Base-by-base conservation (phyloP, 2,888 invertebrate genomes). In the Pristionchus arcanus region DNA sequence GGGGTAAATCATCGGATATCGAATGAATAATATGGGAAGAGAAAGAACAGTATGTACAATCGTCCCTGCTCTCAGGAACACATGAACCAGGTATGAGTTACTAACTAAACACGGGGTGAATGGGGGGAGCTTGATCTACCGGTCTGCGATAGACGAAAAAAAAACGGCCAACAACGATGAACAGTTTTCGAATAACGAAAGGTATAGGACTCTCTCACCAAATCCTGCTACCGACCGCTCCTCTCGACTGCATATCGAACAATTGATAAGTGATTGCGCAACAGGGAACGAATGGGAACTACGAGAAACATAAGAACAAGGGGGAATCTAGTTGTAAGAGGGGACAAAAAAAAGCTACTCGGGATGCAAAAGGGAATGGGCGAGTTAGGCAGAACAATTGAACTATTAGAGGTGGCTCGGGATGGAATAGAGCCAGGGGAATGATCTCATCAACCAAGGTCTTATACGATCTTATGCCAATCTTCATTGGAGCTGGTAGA, bases 201-300 rank as follows among this genome's bases (percentile, higher is more conserved):
- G 42, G 21, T 4, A 11, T 4, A 0, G 37, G 25, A 7, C 42
- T 71, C 16, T 71, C 49, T 81, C 81, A 49, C 49, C 11, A 21
- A 77, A 25, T 21, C 42, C 59, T 19, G 21, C 19, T 4, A 42
- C 21, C 42, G 74, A 42, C n/a, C 53, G n/a, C 37, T 16, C n/a
- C 49, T 53, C 42, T 49, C 28, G 53, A 81, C 81, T 53, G 81
- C 28, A 42, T 28, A 81, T 49, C 81, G 81, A 81, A 81, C 81
- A 81, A 81, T 81, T 81, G 81, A 81, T 81, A 81, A 81, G 81
- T 81, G 81, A 81, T 81, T 81, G 81, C 63, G n/a, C 81, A 81
- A 81, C 81, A 81, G 81, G 81, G 49, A 81, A 81, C 49, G 49
- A 25, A 42, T 34, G 28, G 49, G 81, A 37, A 4, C 81, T 81